These are phyloP conservation scores for Triplophysa tibetana DNA, from an alignment of 2,113 vertebrate species.

Conservation along the genomic window DNA sequence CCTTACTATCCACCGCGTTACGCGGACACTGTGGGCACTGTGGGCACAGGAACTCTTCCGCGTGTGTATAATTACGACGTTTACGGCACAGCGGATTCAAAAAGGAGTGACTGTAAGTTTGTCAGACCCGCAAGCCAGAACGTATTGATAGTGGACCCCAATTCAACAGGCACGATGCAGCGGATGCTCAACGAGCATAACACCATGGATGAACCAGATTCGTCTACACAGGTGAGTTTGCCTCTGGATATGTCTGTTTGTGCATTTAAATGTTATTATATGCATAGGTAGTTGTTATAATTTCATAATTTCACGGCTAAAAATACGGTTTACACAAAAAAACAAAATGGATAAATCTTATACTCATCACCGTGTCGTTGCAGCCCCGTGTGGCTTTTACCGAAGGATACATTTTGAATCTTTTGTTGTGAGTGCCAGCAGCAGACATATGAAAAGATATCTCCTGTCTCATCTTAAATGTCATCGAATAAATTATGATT, in stretches of 20 bases:
- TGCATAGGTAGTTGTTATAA: background rate
- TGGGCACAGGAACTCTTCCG: constrained; percentile 52
- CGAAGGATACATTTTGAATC: no score
- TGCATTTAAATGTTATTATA: background rate
- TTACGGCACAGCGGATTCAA: constrained; percentile 43
- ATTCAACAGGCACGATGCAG: constrained; percentile 32
- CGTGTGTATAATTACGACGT: constrained; percentile 52
- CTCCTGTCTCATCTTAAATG: no score
- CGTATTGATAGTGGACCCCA: constrained; percentile 34
- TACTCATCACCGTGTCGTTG: no score
- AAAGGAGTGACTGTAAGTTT: constrained; percentile 42
- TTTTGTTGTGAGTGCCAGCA: no score
- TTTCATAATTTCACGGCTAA: background rate
- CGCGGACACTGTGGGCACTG: constrained; percentile 48
- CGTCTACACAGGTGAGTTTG: constrained; percentile 34
- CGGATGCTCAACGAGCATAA: constrained; percentile 15
- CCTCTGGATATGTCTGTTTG: background rate
- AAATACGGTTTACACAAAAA: no score
- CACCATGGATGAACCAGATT: constrained; percentile 34
- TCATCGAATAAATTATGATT: no score
- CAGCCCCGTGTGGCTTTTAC: no score
- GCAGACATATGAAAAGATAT: no score
- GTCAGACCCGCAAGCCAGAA: constrained; percentile 23
- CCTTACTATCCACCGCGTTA: constrained; percentile 58
- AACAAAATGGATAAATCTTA: no score